These are phyloP conservation scores for Lophotriccus pileatus DNA, from an alignment of 2,797 vertebrate species.

Conservation along the genomic window DNA sequence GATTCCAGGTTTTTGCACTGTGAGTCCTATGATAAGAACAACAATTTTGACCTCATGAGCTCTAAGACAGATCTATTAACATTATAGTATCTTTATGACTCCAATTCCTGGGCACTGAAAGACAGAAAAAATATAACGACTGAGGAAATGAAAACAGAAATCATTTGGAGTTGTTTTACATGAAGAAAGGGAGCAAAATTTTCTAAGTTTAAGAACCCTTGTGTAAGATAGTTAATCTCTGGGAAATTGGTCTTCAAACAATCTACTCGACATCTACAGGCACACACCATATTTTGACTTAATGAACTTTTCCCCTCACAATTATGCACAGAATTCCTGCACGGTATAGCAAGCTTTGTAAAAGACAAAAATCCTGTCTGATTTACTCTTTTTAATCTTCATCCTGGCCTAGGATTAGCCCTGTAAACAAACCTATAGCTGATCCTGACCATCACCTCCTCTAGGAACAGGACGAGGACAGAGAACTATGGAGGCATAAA, in stretches of 20 bases:
- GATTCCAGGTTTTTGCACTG: not conserved
- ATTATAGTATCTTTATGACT: not conserved
- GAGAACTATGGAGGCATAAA: not conserved
- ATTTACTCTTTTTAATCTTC: not conserved
- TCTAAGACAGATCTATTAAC: not conserved
- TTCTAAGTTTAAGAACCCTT: not conserved
- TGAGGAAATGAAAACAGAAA: not conserved
- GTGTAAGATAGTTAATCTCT: not conserved
- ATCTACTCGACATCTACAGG: not conserved
- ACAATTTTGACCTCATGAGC: not conserved
- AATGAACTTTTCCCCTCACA: not conserved
- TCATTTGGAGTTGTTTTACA: not conserved
- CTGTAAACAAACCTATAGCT: not conserved
- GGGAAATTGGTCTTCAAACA: not conserved
- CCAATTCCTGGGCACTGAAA: not conserved
- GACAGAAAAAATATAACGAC: not conserved
- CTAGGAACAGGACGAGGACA: not conserved
- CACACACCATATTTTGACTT: not conserved
- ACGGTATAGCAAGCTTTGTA: not conserved
- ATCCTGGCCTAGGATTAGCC: not conserved
- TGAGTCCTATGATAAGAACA: not conserved
- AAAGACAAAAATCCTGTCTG: not conserved
- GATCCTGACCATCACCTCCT: not conserved
- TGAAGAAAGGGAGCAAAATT: not conserved
- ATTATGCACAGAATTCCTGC: not conserved